Base-by-base conservation (phyloP, 2,113 vertebrate genomes). In the Daphoenositta chrysoptera region DNA sequence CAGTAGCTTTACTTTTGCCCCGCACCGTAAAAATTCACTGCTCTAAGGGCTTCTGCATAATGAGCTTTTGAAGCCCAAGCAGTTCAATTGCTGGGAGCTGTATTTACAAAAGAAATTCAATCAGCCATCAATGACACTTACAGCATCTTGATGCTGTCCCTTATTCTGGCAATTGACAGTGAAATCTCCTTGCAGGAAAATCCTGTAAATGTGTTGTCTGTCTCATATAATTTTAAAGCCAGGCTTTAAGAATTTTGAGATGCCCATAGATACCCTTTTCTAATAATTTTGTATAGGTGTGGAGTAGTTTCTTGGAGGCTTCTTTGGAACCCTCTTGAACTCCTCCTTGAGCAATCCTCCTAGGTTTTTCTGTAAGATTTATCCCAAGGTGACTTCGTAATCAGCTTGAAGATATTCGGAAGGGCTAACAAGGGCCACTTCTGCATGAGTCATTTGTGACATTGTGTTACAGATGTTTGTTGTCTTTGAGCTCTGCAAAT, bases 11-110 rank as follows among this genome's bases (percentile, higher is more conserved):
- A 51, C 48, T 86, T 86, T 48, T 51, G 51, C 50, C n/a, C 30
- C 89, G 35, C 39, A 26, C 31, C 40, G 23, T 51, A 63, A 83
- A 94, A 91, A 83, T 68, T 83, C 51, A 66, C 80, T 83, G 79
- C 71, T 90, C 4, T 73, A 54, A 66, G 85, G 71, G 24, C 76
- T 90, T 96, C 85, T 92, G 79, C 39, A 60, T 92, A 70, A 93
- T 45, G 44, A 64, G 44, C 39, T 83, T 81, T 78, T 83, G 93
- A 73, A 92, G 45, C 44, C n/a, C 45, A 73, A 68, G 31, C 48
- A 71, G 24, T 77, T 93, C 50, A 68, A n/a, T 50, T 90, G 44
- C 53, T 71, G 21, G 33, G 37, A 90, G 60, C 66, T 81, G 26
- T 58, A 75, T 80, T 77, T 88, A 72, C 71, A 60, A 44, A 90